phyloP scores from a whole-genome alignment of 35 echinoderm and acorn worm species.

The Chiridota heheva region DNA sequence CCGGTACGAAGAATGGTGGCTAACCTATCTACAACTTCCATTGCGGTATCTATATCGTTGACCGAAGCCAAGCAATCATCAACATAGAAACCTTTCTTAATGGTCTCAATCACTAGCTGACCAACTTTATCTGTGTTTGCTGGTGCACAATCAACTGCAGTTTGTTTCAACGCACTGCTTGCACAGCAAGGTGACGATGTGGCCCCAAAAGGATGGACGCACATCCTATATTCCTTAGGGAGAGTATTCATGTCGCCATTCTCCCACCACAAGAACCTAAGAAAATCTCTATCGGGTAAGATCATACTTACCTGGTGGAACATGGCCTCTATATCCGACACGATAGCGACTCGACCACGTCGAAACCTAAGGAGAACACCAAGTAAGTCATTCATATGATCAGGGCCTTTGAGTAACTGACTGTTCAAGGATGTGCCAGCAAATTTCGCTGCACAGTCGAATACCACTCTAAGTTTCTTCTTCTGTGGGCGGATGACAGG shows the following conservation, averaged over 20 bases:
- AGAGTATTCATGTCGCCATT: neutral
- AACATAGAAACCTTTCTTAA: constrained; percentile 21
- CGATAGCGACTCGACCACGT: neutral
- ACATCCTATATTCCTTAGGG: constrained; percentile 34
- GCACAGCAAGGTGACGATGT: constrained; percentile 33
- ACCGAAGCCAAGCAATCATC: constrained; percentile 36
- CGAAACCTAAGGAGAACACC: constrained; percentile 38
- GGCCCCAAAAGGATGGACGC: neutral
- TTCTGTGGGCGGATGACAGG: constrained; percentile 28
- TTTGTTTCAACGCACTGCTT: constrained; percentile 4
- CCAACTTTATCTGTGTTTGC: too few species aligned
- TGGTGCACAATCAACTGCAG: neutral
- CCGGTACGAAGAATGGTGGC: neutral
- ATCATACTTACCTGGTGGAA: constrained; percentile 32
- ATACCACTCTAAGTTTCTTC: constrained; percentile 39
- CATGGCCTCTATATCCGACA: constrained; percentile 32
- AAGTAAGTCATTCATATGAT: constrained; percentile 33
- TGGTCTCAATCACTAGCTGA: constrained; percentile 8
- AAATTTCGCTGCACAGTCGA: constrained; percentile 46
- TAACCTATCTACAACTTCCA: constrained; percentile 5
- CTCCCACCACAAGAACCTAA: constrained; percentile 2
- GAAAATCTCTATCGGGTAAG: neutral
- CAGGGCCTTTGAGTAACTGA: constrained; percentile 31
- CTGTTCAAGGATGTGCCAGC: constrained; percentile 25
- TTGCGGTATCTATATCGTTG: neutral